Conservation (phyloP, 2,888 invertebrate genomes). For the Clepsis dumicolana region DNA sequence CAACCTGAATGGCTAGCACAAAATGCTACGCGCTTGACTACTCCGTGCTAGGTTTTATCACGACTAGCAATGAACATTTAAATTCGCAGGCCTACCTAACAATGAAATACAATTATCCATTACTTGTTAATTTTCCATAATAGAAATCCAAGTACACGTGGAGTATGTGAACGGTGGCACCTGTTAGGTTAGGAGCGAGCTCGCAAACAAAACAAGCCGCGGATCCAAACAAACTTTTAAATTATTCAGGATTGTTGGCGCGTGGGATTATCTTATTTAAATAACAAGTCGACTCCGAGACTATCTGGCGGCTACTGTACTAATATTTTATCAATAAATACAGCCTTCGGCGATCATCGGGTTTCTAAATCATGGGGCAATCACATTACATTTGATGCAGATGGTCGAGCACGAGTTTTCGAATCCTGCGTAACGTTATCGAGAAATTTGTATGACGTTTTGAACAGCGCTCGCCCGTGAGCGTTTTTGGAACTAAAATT, state of each 20-base stretch:
- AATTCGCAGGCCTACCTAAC: too few species aligned
- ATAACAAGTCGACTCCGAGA: conserved; percentile 15
- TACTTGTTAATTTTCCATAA: conserved; percentile 4
- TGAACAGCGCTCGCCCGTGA: too few species aligned
- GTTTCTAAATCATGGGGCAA: too few species aligned
- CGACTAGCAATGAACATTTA: too few species aligned
- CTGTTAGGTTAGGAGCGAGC: conserved; percentile 1
- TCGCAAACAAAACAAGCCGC: conserved; percentile 24
- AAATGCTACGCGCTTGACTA: too few species aligned
- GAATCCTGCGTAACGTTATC: too few species aligned
- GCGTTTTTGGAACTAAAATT: too few species aligned
- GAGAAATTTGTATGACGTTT: too few species aligned
- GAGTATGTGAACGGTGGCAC: conserved; percentile 23
- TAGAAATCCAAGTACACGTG: conserved; percentile 1
- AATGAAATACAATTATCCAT: neutral
- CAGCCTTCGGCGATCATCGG: neutral
- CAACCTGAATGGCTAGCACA: too few species aligned
- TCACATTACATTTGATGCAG: too few species aligned
- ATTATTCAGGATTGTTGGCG: conserved; percentile 45
- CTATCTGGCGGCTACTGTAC: neutral
- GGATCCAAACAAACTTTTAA: conserved; percentile 41
- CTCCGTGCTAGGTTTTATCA: too few species aligned
- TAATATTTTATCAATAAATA: neutral
- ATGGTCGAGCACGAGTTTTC: too few species aligned
- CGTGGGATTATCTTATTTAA: conserved; percentile 48